Conservation (phyloP, 2,888 invertebrate species). For the Agrotis clavis region DNA sequence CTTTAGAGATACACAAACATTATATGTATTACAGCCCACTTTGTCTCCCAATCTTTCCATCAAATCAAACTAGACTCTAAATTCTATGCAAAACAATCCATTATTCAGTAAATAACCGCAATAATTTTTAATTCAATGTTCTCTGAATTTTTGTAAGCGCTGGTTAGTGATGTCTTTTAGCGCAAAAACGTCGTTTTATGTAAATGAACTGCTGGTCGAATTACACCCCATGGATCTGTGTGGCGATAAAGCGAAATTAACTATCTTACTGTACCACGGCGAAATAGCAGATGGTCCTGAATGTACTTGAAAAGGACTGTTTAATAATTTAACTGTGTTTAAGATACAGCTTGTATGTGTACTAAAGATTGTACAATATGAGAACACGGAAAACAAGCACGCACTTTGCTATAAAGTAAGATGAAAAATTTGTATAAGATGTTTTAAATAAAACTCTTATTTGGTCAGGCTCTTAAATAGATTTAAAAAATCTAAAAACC, state of each 20-base stretch:
- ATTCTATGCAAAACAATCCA: conserved; percentile 52
- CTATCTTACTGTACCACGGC: conserved; percentile 56
- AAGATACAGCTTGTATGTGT: neutral
- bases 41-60: conserved; percentile 23
- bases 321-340: conserved; percentile 26
- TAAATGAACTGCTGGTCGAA: conserved; percentile 61
- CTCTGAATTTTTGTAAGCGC: conserved; percentile 53
- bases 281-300: conserved; percentile 56
- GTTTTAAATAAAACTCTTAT: neutral
- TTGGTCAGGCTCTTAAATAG: too few relatives aligned
- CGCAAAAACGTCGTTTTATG: conserved; percentile 65
- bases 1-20: conserved; percentile 17
- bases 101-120: conserved; percentile 60
- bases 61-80: conserved; percentile 45
- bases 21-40: conserved; percentile 5
- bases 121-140: conserved; percentile 58
- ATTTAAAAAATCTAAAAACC: too few relatives aligned
- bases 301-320: conserved; percentile 8
- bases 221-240: conserved; percentile 62
- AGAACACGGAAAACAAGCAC: neutral
- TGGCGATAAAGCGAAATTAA: conserved; percentile 66
- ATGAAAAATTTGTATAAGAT: neutral
- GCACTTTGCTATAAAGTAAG: neutral
- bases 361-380: neutral
- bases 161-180: conserved; percentile 62